A percentile compares a stretch with the other conserved stretches of the same genome.
Conservation (phyloP, 2,113 vertebrate genomes). For the Theristicus caerulescens region DNA sequence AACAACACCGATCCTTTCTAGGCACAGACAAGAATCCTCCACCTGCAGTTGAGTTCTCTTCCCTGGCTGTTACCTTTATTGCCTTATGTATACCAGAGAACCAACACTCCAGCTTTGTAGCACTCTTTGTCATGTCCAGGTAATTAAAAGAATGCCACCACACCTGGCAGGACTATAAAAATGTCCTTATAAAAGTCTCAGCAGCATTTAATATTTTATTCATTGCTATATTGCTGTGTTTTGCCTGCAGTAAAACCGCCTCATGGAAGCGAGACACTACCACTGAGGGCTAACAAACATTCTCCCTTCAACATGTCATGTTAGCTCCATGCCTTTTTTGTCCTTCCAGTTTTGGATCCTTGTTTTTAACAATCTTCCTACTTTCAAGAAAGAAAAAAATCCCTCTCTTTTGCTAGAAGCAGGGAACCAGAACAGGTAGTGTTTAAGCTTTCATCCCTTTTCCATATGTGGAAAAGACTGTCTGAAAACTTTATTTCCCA, state of each 20-base stretch:
- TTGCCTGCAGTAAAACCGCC: background rate
- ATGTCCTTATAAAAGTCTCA: constrained; percentile 19
- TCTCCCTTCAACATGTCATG: background rate
- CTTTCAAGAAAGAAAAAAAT: background rate
- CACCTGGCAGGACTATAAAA: background rate
- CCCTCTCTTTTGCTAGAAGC: background rate
- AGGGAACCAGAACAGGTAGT: background rate
- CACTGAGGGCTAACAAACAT: background rate
- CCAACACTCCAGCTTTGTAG: background rate
- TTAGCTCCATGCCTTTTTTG: background rate
- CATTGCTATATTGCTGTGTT: background rate
- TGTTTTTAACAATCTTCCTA: background rate
- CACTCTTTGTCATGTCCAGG: constrained; percentile 2
- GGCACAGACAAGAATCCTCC: background rate
- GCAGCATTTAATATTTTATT: constrained; percentile 37
- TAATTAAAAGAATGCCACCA: constrained; percentile 23
- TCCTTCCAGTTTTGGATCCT: background rate
- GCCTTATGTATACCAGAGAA: background rate
- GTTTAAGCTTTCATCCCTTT: background rate
- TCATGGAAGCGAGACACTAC: background rate
- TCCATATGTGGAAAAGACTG: background rate
- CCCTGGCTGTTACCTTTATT: background rate
- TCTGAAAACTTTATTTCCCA: constrained; percentile 9
- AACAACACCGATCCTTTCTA: background rate
- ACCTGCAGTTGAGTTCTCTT: background rate